Evolutionary conservation across 35 echinoderm and acorn worm species (phyloP), one percentile per base, ranked within the genome.

Genomic region (Amphiura filiformis): DNA sequence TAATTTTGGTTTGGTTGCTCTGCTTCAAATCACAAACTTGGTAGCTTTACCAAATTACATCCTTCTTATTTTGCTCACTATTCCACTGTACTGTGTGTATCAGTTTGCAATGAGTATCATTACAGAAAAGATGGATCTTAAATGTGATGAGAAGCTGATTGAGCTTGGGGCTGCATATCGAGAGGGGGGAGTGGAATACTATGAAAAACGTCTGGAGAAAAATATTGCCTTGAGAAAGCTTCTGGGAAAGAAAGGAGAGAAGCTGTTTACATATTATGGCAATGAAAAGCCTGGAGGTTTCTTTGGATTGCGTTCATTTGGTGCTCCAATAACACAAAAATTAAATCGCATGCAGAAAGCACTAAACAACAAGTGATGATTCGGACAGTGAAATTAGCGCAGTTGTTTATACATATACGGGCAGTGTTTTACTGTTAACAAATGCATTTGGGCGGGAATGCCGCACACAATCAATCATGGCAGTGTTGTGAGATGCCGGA

Each of bases 211-310:
- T 23, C 61, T 99, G 36, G 64, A 93, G 78, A 89, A 86, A 77
- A 94, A 99, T 65, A 84, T 80, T 38, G 93, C 87, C 3, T 70
- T 99, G 33, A 85, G 96, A 33, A 92, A 82, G 78, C 87, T 95
- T 30, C 81, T 99, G 36, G 96, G 93, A 0, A 78, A 64, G 15
- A 92, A 78, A 36, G 96, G 96, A 40, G 90, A 99, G 41, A 81
- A 90, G 76, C 57, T 91, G 80, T 99, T 91, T 79, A 95, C 87
- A 15, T 99, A 95, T 34, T 99, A 99, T 78, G 96, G 96, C 31
- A 99, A 99, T 75, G 90, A 93, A 56, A 90, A 79, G 15, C 75
- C 88, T 32, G 91, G 88, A 31, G 17, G 90, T 9, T 11, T 70
- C 4, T 70, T 70, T 70, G 61, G 61, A 26, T 23, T 70, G 4